phyloP scores from a whole-genome alignment of 2,113 vertebrate species.

The Genyomyrus donnyi region DNA sequence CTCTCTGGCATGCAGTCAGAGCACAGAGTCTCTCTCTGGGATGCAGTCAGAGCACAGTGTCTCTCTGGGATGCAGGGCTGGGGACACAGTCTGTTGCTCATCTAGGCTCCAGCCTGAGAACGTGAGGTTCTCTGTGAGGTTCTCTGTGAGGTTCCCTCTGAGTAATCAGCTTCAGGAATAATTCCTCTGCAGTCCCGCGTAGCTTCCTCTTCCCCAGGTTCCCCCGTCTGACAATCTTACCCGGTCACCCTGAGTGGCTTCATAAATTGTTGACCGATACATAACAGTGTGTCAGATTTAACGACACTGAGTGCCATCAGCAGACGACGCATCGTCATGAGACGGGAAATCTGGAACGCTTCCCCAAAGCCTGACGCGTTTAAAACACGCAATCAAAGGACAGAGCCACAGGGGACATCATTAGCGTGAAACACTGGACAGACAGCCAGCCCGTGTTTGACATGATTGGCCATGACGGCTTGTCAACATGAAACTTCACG shows the following conservation, averaged over 20 bases:
- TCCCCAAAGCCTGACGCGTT: neutral
- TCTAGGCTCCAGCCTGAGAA: neutral
- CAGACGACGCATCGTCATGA: neutral
- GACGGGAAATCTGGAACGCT: neutral
- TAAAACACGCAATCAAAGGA: neutral
- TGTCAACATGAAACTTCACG: conserved; percentile 36
- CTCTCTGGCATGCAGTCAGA: neutral
- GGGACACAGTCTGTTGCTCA: neutral
- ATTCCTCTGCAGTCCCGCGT: neutral
- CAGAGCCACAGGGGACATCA: neutral
- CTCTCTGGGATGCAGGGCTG: neutral
- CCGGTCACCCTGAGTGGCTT: neutral
- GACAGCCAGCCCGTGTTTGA: neutral
- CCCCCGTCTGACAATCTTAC: neutral
- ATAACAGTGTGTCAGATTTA: neutral
- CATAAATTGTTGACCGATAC: neutral
- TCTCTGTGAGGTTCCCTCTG: neutral
- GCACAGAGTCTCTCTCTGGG: neutral
- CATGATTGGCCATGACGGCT: neutral
- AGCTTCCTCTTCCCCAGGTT: neutral
- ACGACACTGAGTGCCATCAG: neutral
- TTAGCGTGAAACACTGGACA: neutral
- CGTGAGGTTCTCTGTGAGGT: no score
- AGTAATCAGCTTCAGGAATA: neutral
- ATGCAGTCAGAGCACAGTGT: neutral